Evolutionary conservation across 2,113 vertebrate genomes (phyloP).

Genomic region (Acrocephalus kingi): DNA sequence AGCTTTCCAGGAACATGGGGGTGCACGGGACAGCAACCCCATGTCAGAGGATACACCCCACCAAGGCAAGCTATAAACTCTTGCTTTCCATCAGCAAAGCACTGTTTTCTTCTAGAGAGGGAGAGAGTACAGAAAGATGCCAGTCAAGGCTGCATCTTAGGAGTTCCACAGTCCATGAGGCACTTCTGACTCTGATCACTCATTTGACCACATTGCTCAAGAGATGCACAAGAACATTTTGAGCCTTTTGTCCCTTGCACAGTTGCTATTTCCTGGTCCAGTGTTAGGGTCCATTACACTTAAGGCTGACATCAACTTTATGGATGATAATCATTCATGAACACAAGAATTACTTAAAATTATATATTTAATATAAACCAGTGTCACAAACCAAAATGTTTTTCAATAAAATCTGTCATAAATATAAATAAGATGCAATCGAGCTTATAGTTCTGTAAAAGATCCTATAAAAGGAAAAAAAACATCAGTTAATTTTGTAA

Average conservation of each 20-base stretch:
- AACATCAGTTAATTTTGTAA: background rate
- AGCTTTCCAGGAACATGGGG: background rate
- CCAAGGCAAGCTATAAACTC: background rate
- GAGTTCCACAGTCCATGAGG: background rate
- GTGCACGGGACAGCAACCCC: background rate
- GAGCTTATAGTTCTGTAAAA: background rate
- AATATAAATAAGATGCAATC: background rate
- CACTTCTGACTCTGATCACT: background rate
- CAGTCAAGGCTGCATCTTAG: background rate
- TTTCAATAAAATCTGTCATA: background rate
- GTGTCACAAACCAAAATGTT: background rate
- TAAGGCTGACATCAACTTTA: background rate
- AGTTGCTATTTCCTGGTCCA: background rate
- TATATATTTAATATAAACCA: background rate
- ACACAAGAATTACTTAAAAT: background rate
- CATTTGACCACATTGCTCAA: background rate
- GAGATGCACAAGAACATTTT: background rate
- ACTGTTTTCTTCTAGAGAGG: background rate
- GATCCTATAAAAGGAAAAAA: background rate
- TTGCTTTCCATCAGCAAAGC: background rate
- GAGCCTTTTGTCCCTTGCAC: background rate
- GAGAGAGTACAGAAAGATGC: background rate
- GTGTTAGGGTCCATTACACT: background rate
- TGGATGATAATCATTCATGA: background rate
- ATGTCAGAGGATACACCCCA: background rate